Conservation (phyloP, 64 coral and sea anemone genomes). For the Porites australiensis region DNA sequence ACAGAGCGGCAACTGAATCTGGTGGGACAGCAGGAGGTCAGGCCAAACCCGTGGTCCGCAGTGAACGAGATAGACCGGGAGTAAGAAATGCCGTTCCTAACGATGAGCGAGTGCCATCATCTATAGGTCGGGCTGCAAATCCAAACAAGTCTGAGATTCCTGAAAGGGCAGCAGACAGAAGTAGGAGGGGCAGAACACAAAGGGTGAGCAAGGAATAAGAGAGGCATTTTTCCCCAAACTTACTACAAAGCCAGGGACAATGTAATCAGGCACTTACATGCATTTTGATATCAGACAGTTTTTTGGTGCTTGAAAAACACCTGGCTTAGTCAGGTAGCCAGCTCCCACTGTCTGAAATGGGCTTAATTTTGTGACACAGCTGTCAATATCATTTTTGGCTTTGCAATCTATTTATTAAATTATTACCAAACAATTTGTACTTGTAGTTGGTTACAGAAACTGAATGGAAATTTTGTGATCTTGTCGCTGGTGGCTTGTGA, state of each 20-base stretch:
- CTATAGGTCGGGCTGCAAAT: constrained; percentile 89
- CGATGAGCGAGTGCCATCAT: constrained; percentile 65
- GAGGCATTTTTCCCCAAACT: no score
- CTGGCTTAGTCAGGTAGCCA: no score
- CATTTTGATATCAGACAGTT: not conserved
- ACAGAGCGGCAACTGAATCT: constrained; percentile 29
- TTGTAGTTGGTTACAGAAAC: no score
- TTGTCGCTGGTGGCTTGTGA: no score
- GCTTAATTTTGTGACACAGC: no score
- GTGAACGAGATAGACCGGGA: constrained; percentile 14
- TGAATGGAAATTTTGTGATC: no score
- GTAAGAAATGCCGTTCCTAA: constrained; percentile 53
- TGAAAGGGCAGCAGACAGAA: constrained; percentile 65
- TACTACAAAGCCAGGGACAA: no score
- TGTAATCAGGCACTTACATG: not conserved
- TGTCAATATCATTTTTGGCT: no score
- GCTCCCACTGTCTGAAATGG: no score
- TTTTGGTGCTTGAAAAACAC: no score
- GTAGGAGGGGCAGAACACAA: constrained; percentile 76
- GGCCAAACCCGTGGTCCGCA: not conserved
- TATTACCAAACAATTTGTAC: no score
- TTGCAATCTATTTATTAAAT: no score
- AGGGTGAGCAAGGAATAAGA: constrained; percentile 42
- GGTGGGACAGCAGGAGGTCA: constrained; percentile 21
- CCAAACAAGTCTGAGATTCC: constrained; percentile 98